phyloP scores from a whole-genome alignment of 2,888 invertebrate species.

The Lycia hirtaria region DNA sequence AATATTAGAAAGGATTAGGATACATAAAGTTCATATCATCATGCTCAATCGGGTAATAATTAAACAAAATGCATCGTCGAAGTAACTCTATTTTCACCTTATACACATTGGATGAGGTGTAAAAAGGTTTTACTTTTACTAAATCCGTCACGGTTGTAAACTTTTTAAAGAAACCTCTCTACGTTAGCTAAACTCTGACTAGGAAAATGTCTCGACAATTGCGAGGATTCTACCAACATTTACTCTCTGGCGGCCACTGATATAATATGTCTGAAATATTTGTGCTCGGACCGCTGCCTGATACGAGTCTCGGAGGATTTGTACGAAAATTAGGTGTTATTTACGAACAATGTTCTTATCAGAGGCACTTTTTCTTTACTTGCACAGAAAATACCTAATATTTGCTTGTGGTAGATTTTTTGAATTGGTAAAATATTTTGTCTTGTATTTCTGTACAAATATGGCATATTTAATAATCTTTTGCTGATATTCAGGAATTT shows the following conservation, averaged over 20 bases:
- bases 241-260: slow-evolving; percentile 62
- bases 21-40: too few species aligned
- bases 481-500: too few species aligned
- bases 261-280: slow-evolving; percentile 63
- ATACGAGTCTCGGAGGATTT: slow-evolving; percentile 62
- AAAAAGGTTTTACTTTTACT: too few species aligned
- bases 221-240: slow-evolving; percentile 37
- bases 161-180: too few species aligned
- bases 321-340: slow-evolving; percentile 21
- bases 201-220: slow-evolving; percentile 23
- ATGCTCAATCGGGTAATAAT: too few species aligned
- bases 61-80: too few species aligned
- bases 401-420: not conserved
- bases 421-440: not conserved
- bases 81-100: too few species aligned
- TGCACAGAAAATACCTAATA: not conserved
- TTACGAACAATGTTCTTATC: slow-evolving; percentile 6
- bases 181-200: too few species aligned
- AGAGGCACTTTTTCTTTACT: not conserved
- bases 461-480: too few species aligned
- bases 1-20: too few species aligned
- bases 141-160: too few species aligned
- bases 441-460: not conserved
- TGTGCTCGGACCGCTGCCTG: slow-evolving; percentile 51
- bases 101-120: too few species aligned